Evolutionary conservation across 2,888 invertebrate genomes (phyloP).

Genomic region (Pachliopta kotzebuea): DNA sequence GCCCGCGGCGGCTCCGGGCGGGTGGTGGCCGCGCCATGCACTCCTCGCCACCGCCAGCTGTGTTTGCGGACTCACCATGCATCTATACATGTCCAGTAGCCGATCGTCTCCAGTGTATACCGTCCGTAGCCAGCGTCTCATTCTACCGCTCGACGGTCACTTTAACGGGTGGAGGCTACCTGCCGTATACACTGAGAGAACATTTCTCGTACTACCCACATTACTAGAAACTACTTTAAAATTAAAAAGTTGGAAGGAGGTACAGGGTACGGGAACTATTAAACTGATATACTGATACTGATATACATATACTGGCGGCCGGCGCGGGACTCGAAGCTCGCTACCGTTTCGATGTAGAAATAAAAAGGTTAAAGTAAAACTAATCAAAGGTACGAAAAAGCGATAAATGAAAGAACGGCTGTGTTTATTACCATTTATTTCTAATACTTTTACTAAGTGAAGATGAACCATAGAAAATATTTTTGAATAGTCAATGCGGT

Average conservation of each 20-base stretch:
- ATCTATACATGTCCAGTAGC: slow-evolving; percentile 59
- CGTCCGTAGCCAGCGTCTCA: slow-evolving; percentile 12
- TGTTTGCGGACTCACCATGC: slow-evolving; percentile 53
- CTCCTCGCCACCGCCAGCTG: slow-evolving; percentile 55
- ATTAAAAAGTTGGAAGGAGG: slow-evolving; percentile 38
- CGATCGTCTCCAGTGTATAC: slow-evolving; percentile 37
- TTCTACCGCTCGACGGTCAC: too few relatives aligned
- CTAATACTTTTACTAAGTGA: slow-evolving; percentile 75
- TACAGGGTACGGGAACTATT: slow-evolving; percentile 36
- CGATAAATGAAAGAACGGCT: slow-evolving; percentile 77
- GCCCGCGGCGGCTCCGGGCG: not conserved
- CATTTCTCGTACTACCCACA: slow-evolving; percentile 38
- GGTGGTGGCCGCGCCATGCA: slow-evolving; percentile 56
- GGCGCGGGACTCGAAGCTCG: slow-evolving; percentile 58
- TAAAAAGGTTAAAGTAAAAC: slow-evolving; percentile 31
- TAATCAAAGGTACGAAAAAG: slow-evolving; percentile 64
- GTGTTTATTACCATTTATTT: slow-evolving; percentile 76
- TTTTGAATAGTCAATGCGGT: slow-evolving; percentile 59
- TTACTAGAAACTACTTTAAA: slow-evolving; percentile 40
- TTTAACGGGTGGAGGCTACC: too few relatives aligned
- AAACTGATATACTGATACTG: slow-evolving; percentile 35
- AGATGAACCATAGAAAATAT: slow-evolving; percentile 68
- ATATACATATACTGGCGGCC: slow-evolving; percentile 67
- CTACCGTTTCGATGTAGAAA: slow-evolving; percentile 48
- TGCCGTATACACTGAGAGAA: slow-evolving; percentile 27